Evolutionary conservation across 1,140 invertebrate species (phyloP).

Genomic region (Cotesia typhae): DNA sequence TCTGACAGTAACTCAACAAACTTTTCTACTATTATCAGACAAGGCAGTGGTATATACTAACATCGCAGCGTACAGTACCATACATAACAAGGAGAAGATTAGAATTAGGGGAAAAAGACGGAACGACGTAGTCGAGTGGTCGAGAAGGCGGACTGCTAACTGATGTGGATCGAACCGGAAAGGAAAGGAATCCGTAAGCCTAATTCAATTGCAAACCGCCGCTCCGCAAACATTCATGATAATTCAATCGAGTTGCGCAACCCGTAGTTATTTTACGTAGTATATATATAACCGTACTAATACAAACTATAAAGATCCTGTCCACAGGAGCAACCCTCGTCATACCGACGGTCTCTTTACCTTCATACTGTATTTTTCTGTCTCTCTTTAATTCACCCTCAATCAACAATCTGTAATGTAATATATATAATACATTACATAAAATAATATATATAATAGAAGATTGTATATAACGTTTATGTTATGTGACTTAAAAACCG

Average conservation of each 20-base stretch:
- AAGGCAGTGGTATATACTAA: no score
- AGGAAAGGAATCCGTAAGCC: slow-evolving; percentile 37
- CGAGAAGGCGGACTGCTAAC: neutral
- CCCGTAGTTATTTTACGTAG: slow-evolving; percentile 39
- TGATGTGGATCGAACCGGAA: slow-evolving; percentile 24
- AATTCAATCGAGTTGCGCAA: slow-evolving; percentile 60
- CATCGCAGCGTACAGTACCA: no score
- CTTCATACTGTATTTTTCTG: neutral
- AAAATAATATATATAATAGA: neutral
- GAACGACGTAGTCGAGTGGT: slow-evolving; percentile 21
- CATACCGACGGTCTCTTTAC: slow-evolving; percentile 8
- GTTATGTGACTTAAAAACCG: slow-evolving; percentile 15
- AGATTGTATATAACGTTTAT: neutral
- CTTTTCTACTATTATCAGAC: neutral
- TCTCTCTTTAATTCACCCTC: slow-evolving; percentile 15
- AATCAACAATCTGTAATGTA: no score
- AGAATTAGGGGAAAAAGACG: slow-evolving; percentile 20
- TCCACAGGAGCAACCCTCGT: slow-evolving; percentile 41
- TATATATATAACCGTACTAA: no score
- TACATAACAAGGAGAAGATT: neutral
- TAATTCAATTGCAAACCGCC: slow-evolving; percentile 65
- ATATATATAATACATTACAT: neutral
- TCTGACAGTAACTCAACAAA: neutral
- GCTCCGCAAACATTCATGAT: slow-evolving; percentile 67
- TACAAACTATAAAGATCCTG: slow-evolving; percentile 30